A percentile compares a stretch with the other conserved stretches of the same genome.
Conservation (phyloP, 2,797 vertebrate species). For the Bradypus variegatus region DNA sequence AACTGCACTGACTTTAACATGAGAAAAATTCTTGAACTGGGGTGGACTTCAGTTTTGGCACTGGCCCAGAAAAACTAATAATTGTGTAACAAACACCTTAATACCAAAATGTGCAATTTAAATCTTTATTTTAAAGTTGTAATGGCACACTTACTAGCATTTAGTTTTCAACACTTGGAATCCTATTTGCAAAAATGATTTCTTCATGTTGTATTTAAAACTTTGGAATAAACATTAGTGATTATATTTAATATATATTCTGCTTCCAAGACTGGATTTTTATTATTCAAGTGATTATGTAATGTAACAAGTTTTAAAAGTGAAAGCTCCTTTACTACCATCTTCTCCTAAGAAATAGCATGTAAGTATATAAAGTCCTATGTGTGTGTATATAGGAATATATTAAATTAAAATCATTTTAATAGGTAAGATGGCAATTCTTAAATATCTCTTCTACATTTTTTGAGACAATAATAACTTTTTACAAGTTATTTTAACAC, state of each 20-base stretch:
- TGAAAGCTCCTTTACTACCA: background rate
- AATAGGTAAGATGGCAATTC: background rate
- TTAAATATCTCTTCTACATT: constrained; percentile 1
- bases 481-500: constrained; percentile 8
- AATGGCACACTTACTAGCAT: background rate
- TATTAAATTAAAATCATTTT: constrained; percentile 33
- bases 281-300: background rate
- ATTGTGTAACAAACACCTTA: background rate
- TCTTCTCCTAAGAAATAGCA: background rate
- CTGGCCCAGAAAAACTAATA: constrained; percentile 42
- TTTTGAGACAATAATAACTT: constrained; percentile 7
- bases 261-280: background rate
- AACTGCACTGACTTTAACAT: constrained; percentile 41
- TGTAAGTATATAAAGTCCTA: background rate
- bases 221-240: background rate
- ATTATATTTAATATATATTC: background rate
- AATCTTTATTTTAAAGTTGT: constrained; percentile 37
- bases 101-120: constrained; percentile 12
- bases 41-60: background rate
- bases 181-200: background rate
- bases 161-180: constrained; percentile 38
- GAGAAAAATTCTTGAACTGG: constrained; percentile 42
- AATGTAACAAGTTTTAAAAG: constrained; percentile 35
- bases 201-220: constrained; percentile 29
- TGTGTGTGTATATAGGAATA: background rate